phyloP scores from a whole-genome alignment of 2,113 vertebrate genomes.

The Bambusicola thoracicus region DNA sequence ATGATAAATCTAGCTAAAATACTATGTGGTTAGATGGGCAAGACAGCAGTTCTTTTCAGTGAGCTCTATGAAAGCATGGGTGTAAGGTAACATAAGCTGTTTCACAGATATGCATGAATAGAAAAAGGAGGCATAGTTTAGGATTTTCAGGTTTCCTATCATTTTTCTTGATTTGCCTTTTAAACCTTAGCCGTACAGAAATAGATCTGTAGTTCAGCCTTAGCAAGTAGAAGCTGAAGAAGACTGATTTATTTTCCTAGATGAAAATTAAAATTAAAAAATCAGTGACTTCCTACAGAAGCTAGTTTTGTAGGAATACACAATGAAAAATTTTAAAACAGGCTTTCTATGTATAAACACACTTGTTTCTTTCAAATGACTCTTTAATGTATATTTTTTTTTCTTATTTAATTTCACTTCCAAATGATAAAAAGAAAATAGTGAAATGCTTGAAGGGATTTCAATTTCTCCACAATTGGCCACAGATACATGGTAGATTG shows the following conservation, averaged over 20 bases:
- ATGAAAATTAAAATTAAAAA: background rate
- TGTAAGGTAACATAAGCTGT: background rate
- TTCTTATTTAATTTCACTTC: background rate
- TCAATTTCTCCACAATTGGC: background rate
- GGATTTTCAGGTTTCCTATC: background rate
- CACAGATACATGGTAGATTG: background rate
- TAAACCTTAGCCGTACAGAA: background rate
- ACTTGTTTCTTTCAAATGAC: background rate
- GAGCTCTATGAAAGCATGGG: background rate
- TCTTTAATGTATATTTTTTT: background rate
- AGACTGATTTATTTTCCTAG: background rate
- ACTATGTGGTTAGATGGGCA: background rate
- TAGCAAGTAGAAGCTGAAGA: background rate
- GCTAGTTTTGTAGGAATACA: background rate
- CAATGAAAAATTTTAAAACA: background rate
- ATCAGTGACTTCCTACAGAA: background rate
- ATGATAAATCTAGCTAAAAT: background rate
- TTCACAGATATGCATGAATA: background rate
- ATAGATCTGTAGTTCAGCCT: background rate
- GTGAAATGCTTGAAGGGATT: background rate
- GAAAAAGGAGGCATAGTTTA: background rate
- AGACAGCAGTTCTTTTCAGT: background rate
- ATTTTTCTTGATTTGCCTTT: background rate
- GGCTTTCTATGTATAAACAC: background rate
- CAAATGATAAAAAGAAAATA: background rate